Evolutionary conservation across 2,888 invertebrate species (phyloP), one percentile per base, ranked within the genome.

Genomic region (Epsilonema sp.): DNA sequence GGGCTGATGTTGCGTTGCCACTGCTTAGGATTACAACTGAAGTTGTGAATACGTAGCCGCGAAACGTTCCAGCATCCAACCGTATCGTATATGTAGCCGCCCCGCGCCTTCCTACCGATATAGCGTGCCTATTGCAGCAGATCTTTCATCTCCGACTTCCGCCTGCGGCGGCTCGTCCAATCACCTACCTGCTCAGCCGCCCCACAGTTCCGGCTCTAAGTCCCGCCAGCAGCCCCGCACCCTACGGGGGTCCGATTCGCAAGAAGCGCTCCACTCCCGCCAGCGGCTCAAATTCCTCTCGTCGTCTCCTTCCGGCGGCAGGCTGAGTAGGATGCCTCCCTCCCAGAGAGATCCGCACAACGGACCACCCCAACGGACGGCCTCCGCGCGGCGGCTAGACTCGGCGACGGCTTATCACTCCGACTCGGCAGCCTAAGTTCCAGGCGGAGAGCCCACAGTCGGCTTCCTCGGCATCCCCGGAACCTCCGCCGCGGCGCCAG

Each of bases 261-360:
- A 16, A 54, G 60, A 60, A 67, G 37, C 52, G 61, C 37, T 56
- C 69, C 77, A 78, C 70, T 72, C 80, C 67, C 77, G 78, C 70
- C 78, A 79, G 89, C 60, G 90, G 94, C 54, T 80, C 94, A 68
- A 92, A 90, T 70, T 86, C 89, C 44, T 73, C 97, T 48, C 94
- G 94, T 20, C 16, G 8, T 31, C 31, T 8, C 31, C 8, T 8
- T 16, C 31, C 31, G 31, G 31, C 31, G 31, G 8, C 16, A 8
- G 8, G 31, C 31, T 11, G 31, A 31, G 8, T 8, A 16, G 8
- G 8, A 16, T 11, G 8, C 16, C n/a, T n/a, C n/a, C n/a, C n/a
- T n/a, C n/a, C n/a, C n/a, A n/a, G n/a, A n/a, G n/a, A n/a, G n/a
- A n/a, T n/a, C n/a, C n/a, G n/a, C n/a, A n/a, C n/a, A n/a, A n/a